A percentile compares a stretch with the other conserved stretches of the same genome.
phyloP scores from a whole-genome alignment of 2,113 vertebrate genomes.

The Uria aalge region DNA sequence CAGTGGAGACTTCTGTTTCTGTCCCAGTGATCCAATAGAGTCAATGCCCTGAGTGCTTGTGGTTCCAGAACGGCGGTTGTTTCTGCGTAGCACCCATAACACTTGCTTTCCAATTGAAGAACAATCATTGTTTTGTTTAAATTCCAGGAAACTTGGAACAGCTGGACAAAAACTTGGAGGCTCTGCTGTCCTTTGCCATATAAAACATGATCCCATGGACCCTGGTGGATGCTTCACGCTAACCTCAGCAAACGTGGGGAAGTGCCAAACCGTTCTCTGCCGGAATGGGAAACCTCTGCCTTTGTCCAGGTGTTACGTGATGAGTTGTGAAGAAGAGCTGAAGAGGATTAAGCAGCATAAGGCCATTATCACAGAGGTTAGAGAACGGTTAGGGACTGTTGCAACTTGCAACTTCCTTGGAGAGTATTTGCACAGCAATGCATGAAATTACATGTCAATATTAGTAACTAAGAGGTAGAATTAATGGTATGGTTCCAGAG shows the following conservation, averaged over 20 bases:
- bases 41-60: neutral
- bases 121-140: constrained; percentile 10
- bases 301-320: constrained; percentile 87
- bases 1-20: neutral
- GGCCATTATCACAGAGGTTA: constrained; percentile 95
- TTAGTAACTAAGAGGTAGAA: neutral
- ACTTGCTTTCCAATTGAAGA: neutral
- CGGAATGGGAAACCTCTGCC: constrained; percentile 90
- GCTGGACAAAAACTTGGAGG: constrained; percentile 97
- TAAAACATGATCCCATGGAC: constrained; percentile 93
- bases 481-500: neutral
- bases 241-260: constrained; percentile 95
- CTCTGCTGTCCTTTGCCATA: constrained; percentile 94
- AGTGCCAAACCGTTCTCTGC: constrained; percentile 94
- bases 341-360: constrained; percentile 89
- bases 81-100: neutral
- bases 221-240: constrained; percentile 91
- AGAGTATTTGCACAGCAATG: neutral
- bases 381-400: neutral
- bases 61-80: neutral
- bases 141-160: constrained; percentile 91
- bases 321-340: constrained; percentile 90
- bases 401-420: neutral
- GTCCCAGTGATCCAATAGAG: neutral
- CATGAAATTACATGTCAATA: neutral